phyloP scores from a whole-genome alignment of 2,113 vertebrate species.

The Odontophorus gujanensis region DNA sequence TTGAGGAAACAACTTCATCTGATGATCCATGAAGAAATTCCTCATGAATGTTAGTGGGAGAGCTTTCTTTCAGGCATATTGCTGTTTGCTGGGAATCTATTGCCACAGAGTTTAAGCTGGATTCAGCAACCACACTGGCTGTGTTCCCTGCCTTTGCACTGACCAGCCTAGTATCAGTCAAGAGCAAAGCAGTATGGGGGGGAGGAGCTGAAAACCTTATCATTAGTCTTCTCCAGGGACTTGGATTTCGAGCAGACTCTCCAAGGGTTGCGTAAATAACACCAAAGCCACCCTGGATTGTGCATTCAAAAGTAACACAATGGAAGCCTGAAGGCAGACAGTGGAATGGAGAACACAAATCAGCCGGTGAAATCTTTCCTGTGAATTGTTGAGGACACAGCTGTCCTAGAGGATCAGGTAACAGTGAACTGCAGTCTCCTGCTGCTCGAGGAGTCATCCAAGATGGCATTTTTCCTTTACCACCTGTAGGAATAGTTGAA shows the following conservation, averaged over 20 bases:
- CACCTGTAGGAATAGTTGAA: neutral
- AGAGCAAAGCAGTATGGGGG: neutral
- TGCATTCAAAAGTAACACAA: neutral
- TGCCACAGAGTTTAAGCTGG: neutral
- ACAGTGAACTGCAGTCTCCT: neutral
- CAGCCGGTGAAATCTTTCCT: neutral
- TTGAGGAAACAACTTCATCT: neutral
- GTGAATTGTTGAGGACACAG: neutral
- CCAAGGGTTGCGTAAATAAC: neutral
- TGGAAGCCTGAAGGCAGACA: constrained; percentile 3
- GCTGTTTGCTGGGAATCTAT: fast-evolving
- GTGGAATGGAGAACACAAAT: neutral
- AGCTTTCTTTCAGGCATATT: neutral
- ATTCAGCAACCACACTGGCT: neutral
- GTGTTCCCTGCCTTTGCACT: neutral
- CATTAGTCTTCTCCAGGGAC: neutral
- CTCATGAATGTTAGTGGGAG: neutral
- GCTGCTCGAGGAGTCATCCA: neutral
- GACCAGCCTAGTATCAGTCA: neutral
- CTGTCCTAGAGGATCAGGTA: neutral
- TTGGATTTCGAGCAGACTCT: neutral
- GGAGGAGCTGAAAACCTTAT: neutral
- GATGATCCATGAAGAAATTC: neutral
- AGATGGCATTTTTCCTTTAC: neutral
- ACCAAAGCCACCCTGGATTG: neutral